These are phyloP conservation scores for Epinephelus moara DNA, from an alignment of 2,113 vertebrate species.

Conservation along the genomic window DNA sequence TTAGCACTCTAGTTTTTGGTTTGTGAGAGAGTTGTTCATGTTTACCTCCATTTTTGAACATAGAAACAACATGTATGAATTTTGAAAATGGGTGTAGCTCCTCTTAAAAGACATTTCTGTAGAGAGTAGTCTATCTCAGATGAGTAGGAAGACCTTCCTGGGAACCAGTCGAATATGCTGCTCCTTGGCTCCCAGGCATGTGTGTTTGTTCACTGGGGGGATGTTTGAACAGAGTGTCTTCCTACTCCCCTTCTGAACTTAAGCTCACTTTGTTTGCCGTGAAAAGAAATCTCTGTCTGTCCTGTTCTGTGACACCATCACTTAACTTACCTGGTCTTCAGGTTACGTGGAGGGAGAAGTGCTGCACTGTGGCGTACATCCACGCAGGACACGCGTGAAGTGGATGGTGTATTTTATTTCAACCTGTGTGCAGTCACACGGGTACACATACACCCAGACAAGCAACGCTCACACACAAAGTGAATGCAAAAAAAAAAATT, in stretches of 20 bases:
- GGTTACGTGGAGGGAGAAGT: constrained; percentile 16
- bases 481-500: constrained; percentile 2
- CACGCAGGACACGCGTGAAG: neutral
- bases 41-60: too few species aligned
- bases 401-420: neutral
- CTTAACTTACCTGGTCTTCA: constrained; percentile 47
- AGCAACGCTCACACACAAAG: neutral
- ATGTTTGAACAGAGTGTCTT: constrained; percentile 69
- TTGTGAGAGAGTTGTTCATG: too few species aligned
- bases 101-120: neutral
- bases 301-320: constrained; percentile 52
- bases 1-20: too few species aligned
- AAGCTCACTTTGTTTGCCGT: constrained; percentile 51
- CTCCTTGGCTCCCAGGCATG: constrained; percentile 43
- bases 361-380: neutral
- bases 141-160: neutral
- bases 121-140: neutral
- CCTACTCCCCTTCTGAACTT: constrained; percentile 56
- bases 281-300: constrained; percentile 51
- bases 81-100: too few species aligned
- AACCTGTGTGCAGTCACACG: neutral
- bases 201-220: constrained; percentile 68
- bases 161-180: constrained; percentile 42
- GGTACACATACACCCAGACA: neutral
- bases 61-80: too few species aligned